Evolutionary conservation across 2,113 vertebrate genomes (phyloP), one percentile per base, ranked within the genome.

Genomic region (Melanerpes aurifrons): DNA sequence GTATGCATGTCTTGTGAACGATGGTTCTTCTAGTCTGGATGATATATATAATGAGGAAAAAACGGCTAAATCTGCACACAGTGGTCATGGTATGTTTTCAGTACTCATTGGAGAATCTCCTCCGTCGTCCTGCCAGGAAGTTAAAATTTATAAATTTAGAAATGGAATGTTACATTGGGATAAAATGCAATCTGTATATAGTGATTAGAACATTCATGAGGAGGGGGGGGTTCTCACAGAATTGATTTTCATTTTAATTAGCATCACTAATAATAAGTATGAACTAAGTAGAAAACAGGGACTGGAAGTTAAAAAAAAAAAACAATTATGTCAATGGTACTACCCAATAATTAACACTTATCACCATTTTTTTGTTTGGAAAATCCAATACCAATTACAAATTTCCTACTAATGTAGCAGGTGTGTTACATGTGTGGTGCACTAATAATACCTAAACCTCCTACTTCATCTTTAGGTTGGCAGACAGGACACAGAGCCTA

Each of bases 221-320:
- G 37, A 71, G 6, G 13, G 3, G 10, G 7, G 75, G 79, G 1
- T 73, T 82, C 68, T 62, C 40, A 62, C 32, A 58, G 9, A 80
- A 25, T 14, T 12, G 9, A 24, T 73, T 81, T 72, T 66, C 7
- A 13, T 85, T 69, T 66, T 12, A 57, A 79, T 69, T 47, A 57
- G 0, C 43, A 75, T 72, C 7, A 28, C 16, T 70, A 17, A 13
- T 28, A 64, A 12, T 56, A 43, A 43, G 29, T 57, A 53, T 21
- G 16, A 84, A 78, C 6, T 31, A 78, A 64, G 6, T 10, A 68
- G 66, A 70, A 3, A 86, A 3, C 1, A 57, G 12, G 54, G 15
- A 54, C 0, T 0, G 64, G 15, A 53, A n/a, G 40, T 62, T 2
- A 5, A 4, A 61, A 21, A 4, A 61, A 21, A 20, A 57, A 13